Conservation (phyloP, 1,140 invertebrate genomes). For the Thalassaphorura encarpata region DNA sequence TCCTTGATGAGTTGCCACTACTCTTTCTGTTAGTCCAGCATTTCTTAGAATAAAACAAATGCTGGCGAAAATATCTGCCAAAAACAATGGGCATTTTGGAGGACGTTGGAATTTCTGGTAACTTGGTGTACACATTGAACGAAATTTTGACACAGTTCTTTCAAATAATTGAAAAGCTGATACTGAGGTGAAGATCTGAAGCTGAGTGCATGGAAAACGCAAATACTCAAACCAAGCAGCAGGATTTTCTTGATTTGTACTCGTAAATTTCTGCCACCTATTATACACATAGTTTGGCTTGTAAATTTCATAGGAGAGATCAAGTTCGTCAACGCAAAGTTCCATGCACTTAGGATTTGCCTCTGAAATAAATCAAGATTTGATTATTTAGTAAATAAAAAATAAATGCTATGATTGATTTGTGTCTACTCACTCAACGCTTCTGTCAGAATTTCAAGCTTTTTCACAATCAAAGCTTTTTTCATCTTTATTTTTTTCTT, state of each 20-base stretch:
- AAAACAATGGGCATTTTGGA: constrained; percentile 19
- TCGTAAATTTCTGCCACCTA: constrained; percentile 28
- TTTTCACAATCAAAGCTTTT: constrained; percentile 25
- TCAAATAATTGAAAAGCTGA: constrained; percentile 8
- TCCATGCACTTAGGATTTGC: constrained; percentile 21
- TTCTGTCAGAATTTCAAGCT: constrained; percentile 27
- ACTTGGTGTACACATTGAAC: constrained; percentile 22
- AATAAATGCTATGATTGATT: not conserved
- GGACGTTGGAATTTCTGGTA: constrained; percentile 27
- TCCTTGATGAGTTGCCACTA: constrained; percentile 20
- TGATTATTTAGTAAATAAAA: no score
- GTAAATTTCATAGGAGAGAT: constrained; percentile 23
- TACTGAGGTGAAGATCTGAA: constrained; percentile 18
- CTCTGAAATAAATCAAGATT: constrained; percentile 23
- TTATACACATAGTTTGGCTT: constrained; percentile 20
- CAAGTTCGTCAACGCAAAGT: constrained; percentile 17
- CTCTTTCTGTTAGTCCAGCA: constrained; percentile 23
- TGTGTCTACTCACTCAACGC: constrained; percentile 18
- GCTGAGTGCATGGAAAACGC: constrained; percentile 10
- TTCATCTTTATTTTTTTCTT: constrained; percentile 14
- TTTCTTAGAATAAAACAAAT: constrained; percentile 18
- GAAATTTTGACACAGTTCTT: constrained; percentile 28
- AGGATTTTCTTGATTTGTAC: constrained; percentile 15
- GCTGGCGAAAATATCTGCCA: constrained; percentile 14
- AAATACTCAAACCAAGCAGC: constrained; percentile 26